Base-by-base conservation (phyloP, 1,140 invertebrate genomes). In the Cardiocondyla obscurior region DNA sequence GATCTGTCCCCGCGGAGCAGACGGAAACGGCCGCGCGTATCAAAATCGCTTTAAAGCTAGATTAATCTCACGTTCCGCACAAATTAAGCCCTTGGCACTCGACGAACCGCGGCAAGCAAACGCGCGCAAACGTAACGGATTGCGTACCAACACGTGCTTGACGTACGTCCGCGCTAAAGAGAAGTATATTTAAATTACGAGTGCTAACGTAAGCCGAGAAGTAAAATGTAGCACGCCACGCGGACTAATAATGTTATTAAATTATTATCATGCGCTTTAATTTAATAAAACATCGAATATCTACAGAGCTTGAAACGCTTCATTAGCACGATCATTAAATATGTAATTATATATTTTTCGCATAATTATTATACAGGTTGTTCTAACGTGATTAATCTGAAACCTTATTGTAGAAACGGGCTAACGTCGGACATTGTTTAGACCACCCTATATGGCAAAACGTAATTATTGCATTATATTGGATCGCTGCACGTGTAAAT, bases 1-100 rank as follows among this genome's bases (percentile, higher is more conserved):
- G 22, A 60, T 60, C 12, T 10, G 14, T n/a, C 44, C 58, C 16
- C 1, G 33, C n/a, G 28, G 57, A n/a, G 16, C 46, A 51, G 7
- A 25, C n/a, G 14, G 10, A 42, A 73, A 74, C 36, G 28, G 46
- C 22, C 70, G 39, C 25, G 6, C 33, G 36, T 58, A 77, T 77
- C 30, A 67, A 53, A 77, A 53, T 69, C 46, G 36, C 22, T 79
- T 79, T 28, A 30, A 42, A 60, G 33, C n/a, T 14, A 79, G 62
- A 53, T 42, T 67, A 79, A 79, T 79, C 33, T 79, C 74, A 19
- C 46, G 49, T 79, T 67, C 46, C 33, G 46, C 46, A 19, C 62
- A 69, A 79, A 79, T 77, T 67, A 62, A 62, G 39, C 39, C 28
- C 72, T 74, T 51, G 44, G 60, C 74, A 67, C 60, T 77, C 60